A percentile compares a stretch with the other conserved stretches of the same genome.
phyloP scores from a whole-genome alignment of 2,797 vertebrate genomes.

The Triplophysa yarkandensis region DNA sequence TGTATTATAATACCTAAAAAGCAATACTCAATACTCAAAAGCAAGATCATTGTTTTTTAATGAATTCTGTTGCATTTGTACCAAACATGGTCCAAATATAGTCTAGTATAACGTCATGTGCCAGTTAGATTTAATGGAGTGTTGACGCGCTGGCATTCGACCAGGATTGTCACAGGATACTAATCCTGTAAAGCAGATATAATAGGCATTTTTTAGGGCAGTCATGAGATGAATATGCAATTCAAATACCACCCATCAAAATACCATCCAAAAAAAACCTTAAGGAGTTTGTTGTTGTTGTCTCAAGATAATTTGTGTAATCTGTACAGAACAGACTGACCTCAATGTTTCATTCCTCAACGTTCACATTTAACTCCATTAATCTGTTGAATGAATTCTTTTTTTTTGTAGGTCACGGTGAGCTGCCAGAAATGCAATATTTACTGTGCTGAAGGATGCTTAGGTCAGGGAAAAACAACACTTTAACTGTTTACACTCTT shows the following conservation, averaged over 20 bases:
- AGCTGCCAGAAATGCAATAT: not conserved
- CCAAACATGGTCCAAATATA: not conserved
- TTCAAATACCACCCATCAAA: too few relatives aligned
- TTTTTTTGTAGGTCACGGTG: conserved; percentile 15
- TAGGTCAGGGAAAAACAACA: conserved; percentile 4
- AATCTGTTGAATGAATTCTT: not conserved
- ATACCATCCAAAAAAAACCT: not conserved
- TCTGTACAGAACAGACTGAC: not conserved
- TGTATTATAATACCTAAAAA: too few relatives aligned
- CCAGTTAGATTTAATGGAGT: not conserved
- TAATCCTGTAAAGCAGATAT: not conserved
- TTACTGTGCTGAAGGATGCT: not conserved
- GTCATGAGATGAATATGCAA: not conserved
- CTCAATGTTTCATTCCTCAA: not conserved
- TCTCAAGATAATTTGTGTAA: conserved; percentile 13
- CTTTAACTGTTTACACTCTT: not conserved
- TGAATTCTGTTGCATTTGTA: not conserved
- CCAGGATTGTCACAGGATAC: conserved; percentile 10
- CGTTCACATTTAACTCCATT: not conserved
- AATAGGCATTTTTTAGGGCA: not conserved
- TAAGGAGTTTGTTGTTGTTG: not conserved
- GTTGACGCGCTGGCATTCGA: conserved; percentile 8
- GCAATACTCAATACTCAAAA: too few relatives aligned
- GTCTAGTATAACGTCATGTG: not conserved
- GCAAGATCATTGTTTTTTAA: not conserved